Percentiles rank a stretch among this genome's conserved stretches.
Evolutionary conservation across 1,140 invertebrate species (phyloP).

Genomic region (Psilanteris sp.): DNA sequence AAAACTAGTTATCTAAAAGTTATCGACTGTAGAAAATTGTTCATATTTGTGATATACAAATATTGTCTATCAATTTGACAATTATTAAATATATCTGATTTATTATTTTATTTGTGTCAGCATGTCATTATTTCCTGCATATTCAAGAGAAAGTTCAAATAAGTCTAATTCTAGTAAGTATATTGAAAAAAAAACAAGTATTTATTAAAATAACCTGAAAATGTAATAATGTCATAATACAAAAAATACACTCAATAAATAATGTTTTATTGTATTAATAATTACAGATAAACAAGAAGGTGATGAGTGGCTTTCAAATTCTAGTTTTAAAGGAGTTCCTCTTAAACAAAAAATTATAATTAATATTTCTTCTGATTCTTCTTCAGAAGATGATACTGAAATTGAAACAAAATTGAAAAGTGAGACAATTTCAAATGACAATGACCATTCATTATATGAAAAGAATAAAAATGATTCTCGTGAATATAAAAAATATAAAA

Average conservation of each 20-base stretch:
- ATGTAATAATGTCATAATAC: too few relatives aligned
- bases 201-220: not conserved
- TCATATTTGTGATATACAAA: too few relatives aligned
- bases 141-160: constrained; percentile 1
- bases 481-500: constrained; percentile 22
- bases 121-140: constrained; percentile 24
- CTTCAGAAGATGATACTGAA: constrained; percentile 57
- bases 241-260: too few relatives aligned
- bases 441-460: too few relatives aligned
- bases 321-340: constrained; percentile 65
- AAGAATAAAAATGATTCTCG: too few relatives aligned
- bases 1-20: too few relatives aligned
- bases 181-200: not conserved
- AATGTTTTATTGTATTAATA: not conserved
- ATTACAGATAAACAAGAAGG: constrained; percentile 1
- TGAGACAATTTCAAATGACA: too few relatives aligned
- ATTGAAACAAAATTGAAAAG: too few relatives aligned
- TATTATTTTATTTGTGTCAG: too few relatives aligned
- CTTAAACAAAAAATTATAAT: constrained; percentile 22
- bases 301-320: constrained; percentile 68
- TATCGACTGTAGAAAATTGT: too few relatives aligned
- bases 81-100: too few relatives aligned
- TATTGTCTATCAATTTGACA: too few relatives aligned
- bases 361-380: constrained; percentile 66
- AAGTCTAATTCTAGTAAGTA: not conserved